phyloP scores from a whole-genome alignment of 2,888 invertebrate species.

The Erpobdella octoculata region DNA sequence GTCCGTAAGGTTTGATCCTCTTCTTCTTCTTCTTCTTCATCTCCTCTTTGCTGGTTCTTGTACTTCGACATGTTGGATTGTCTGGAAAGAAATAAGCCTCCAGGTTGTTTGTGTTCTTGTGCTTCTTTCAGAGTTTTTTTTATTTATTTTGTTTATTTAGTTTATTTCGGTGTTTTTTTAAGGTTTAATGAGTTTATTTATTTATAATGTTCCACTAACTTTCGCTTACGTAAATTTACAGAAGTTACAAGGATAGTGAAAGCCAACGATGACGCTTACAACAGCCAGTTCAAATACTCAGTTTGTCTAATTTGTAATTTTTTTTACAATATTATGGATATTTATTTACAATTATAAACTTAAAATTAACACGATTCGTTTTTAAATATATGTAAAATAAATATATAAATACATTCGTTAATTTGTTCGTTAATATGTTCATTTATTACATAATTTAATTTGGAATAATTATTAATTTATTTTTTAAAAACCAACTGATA shows the following conservation, averaged over 20 bases:
- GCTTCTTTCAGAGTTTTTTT: background rate
- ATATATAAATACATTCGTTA: background rate
- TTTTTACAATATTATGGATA: too few species aligned
- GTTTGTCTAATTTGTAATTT: background rate
- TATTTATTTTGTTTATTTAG: background rate
- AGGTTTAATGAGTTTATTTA: background rate
- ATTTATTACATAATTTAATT: background rate
- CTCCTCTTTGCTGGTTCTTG: background rate
- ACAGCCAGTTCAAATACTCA: background rate
- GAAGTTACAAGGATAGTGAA: background rate
- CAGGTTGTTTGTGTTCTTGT: conserved; percentile 24
- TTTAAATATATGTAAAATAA: too few species aligned
- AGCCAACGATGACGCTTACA: background rate
- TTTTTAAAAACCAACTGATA: too few species aligned
- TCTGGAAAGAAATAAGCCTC: conserved; percentile 1
- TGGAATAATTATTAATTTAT: background rate
- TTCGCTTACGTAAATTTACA: too few species aligned
- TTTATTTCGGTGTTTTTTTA: background rate
- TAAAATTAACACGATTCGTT: too few species aligned
- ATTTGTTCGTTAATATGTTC: background rate
- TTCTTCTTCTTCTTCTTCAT: too few species aligned
- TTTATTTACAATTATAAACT: too few species aligned
- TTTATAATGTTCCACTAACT: background rate
- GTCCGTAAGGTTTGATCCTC: too few species aligned
- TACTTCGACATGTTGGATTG: background rate